Evolutionary conservation across 2,113 vertebrate species (phyloP), one percentile per base, ranked within the genome.

Genomic region (Thunnus maccoyii): DNA sequence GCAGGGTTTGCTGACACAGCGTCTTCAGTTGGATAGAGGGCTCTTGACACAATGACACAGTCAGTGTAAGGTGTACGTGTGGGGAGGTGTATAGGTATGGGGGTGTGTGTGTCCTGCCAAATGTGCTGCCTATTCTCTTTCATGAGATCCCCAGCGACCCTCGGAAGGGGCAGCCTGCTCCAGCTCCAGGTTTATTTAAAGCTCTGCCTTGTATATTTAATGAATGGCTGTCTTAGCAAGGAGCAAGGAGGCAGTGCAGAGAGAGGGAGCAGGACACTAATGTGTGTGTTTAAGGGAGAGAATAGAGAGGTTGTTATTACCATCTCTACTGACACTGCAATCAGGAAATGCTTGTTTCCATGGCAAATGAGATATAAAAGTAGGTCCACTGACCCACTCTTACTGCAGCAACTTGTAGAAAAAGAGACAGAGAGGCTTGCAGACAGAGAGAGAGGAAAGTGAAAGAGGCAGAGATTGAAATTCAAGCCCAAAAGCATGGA

Each of bases 181-280:
- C 79, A 51, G 80, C 86, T 80, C 62, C 54, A 25, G 82, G 86
- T 88, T 90, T 94, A 94, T 95, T 94, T 95, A 93, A 90, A 91
- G 90, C 89, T 81, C 85, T 46, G 85, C 67, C 80, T 86, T 94
- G 87, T 94, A 94, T 94, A 92, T 94, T 95, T 95, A 91, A 94
- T 94, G 91, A 93, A 73, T 69, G 88, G 91, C 87, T 93, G 94
- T 86, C 87, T 86, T 69, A 11, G 76, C 4, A 48, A 85, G 82
- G 65, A 65, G 66, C 72, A 72, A 76, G 64, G 72, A 84, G 70
- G 72, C 75, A 72, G 80, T 5, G 72, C 22, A 10, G 13, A n/a
- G 47, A 71, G 46, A 65, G 51, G 22, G 70, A 84, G 77, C 77
- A 25, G 60, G 74, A 86, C 68, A 9, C 79, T 92, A 86, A 91